Percentiles rank a stretch among this genome's conserved stretches.
These are phyloP conservation scores for Corvus hawaiiensis DNA, from an alignment of 2,113 vertebrate genomes.

Conservation along the genomic window DNA sequence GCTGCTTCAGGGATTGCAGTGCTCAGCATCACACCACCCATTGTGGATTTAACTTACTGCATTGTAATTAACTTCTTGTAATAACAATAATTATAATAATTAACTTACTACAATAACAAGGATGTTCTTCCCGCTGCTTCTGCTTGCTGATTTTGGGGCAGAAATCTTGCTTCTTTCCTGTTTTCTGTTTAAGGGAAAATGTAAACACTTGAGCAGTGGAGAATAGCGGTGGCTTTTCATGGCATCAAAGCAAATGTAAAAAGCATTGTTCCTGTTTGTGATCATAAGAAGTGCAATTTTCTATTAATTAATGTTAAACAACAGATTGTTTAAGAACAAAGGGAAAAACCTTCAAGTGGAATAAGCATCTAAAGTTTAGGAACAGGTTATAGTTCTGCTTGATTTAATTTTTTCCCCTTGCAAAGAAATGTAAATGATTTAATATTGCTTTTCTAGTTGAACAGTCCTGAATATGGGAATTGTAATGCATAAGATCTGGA, in stretches of 20 bases:
- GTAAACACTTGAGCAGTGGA: not conserved
- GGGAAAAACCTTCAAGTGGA: not conserved
- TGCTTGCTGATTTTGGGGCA: conserved; percentile 5
- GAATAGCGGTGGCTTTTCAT: not conserved
- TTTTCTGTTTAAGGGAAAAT: not conserved
- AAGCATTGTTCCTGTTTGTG: not conserved
- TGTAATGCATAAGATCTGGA: not conserved
- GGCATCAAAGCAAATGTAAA: not conserved
- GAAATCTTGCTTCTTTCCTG: not conserved
- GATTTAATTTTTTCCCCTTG: not conserved
- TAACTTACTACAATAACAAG: conserved; percentile 42
- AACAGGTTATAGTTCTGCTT: not conserved
- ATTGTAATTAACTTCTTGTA: conserved; percentile 23
- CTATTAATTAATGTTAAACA: not conserved
- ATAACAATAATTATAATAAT: conserved; percentile 56
- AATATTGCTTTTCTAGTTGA: conserved; percentile 14
- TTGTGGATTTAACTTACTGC: not conserved
- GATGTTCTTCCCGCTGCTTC: not conserved
- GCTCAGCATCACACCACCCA: not conserved
- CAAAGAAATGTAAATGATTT: conserved; percentile 35
- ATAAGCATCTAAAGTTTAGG: not conserved
- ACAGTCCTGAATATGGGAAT: not conserved
- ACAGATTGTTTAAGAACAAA: not conserved
- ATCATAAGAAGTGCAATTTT: not conserved
- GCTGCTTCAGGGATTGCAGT: not conserved